Percentiles rank a stretch among this genome's conserved stretches.
phyloP scores from a whole-genome alignment of 2,888 invertebrate species.

The Polietes domitor region DNA sequence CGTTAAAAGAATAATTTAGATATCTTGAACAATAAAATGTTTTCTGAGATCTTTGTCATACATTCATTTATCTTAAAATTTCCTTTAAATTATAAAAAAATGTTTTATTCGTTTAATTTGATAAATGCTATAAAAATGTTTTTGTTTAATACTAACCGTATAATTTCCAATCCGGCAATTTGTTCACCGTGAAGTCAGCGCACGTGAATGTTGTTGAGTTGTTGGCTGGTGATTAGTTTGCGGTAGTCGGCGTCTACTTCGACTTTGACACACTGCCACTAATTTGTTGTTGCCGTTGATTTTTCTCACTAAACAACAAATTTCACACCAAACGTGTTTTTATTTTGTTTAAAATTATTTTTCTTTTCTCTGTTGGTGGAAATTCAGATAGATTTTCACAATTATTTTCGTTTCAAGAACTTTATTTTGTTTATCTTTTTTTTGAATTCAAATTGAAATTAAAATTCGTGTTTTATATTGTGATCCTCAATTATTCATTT shows the following conservation, averaged over 20 bases:
- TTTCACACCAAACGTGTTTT: conserved; percentile 15
- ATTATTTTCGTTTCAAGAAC: background rate
- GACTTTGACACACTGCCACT: conserved; percentile 40
- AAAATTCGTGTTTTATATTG: no score
- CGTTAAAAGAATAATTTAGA: no score
- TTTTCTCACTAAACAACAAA: conserved; percentile 11
- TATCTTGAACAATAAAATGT: no score
- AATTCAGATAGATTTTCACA: background rate
- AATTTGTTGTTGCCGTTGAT: conserved; percentile 25
- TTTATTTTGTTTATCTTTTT: conserved; percentile 24
- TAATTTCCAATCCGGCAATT: conserved; percentile 6
- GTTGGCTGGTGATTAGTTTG: background rate
- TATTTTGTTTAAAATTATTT: conserved; percentile 21
- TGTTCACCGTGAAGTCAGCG: background rate
- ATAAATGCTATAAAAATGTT: no score
- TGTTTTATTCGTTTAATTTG: no score
- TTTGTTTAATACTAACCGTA: conserved; percentile 24
- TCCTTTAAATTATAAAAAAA: no score
- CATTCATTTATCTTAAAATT: no score
- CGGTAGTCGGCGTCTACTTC: background rate
- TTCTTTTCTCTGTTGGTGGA: background rate
- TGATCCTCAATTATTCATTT: conserved; percentile 37
- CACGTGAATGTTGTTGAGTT: conserved; percentile 45
- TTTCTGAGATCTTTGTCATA: no score
- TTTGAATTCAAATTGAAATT: no score